Evolutionary conservation across 2,113 vertebrate genomes (phyloP), one percentile per base, ranked within the genome.

Genomic region (Urocitellus parryii): DNA sequence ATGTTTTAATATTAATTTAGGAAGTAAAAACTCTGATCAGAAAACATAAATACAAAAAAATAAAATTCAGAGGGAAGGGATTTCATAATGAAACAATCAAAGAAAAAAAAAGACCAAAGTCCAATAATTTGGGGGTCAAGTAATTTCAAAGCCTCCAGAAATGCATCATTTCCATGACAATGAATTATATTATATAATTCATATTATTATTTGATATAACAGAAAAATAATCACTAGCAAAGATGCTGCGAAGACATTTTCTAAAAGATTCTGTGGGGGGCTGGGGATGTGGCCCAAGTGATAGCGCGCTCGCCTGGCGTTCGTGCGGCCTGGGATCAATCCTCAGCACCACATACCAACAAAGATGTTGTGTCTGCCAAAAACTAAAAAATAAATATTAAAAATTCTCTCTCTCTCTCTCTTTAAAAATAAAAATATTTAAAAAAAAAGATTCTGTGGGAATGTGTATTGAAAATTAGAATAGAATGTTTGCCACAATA

Each of bases 241-340:
- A 96, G 48, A 68, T 37, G 29, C 72, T 51, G 32, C 87, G 82
- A 88, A 95, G 45, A 61, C 22, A 84, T 91, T 95, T 70, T 74
- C 81, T 67, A 22, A 68, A 96, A 91, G 34, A 81, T 39, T 72
- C n/a, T n/a, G n/a, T n/a, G n/a, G 37, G 24, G n/a, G 37, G 39
- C 39, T 39, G 39, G 39, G 39, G 39, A 39, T 39, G 39, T 39
- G 39, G 39, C 39, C 3, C 39, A 39, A 39, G 39, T 4, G 39
- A 4, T 39, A 39, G 39, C 39, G 39, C 39, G 39, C 39, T 39
- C 4, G 39, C 39, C 39, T 39, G 39, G 39, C 39, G 4, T 39
- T 3, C 39, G 39, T 39, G 39, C 3, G 39, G 39, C 39, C 39
- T 4, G 39, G 39, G 39, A 4, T 39, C 39, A 4, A 39, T 39